Base-by-base conservation (phyloP, 2,888 invertebrate genomes). In the Zhengitettix transpicula region DNA sequence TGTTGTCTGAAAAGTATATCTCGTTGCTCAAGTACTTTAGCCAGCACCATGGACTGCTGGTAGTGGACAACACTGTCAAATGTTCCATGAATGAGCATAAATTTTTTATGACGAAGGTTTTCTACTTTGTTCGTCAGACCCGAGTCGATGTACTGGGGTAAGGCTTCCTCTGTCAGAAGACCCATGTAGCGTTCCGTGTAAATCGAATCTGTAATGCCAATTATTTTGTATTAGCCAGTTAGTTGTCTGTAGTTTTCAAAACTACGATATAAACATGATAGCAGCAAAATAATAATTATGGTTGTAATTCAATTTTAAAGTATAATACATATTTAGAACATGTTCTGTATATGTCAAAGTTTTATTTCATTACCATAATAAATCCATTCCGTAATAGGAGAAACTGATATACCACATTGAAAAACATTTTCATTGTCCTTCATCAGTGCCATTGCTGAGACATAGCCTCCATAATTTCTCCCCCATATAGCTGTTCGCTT, bases 121-220 rank as follows among this genome's bases (percentile, higher is more conserved):
- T 78, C 76, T 47, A 79, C 81, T 67, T 80, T 82, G 62, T 82
- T 82, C 40, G 89, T 80, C 9, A 96, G 78, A 63, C 91, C 87
- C 0, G 90, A 85, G 47, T 79, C 77, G 56, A 79, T 75, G 71
- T 96, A 96, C 41, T 87, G 89, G 42, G 71, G 69, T 16, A 77
- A 70, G 73, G 96, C 92, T 64, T 85, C 84, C 15, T 76, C 71
- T n/a, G 73, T 78, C 0, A 94, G 93, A 47, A 89, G 73, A 51
- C 91, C 90, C 97, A 98, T 95, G 71, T 93, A 98, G 28, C 97
- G 79, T 73, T 98, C 98, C 1, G 97, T 96, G 72, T 97, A 98
- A 66, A 95, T 91, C 1, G 97, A 91, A 77, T 98, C 96, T 97
- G 72, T 14, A 53, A 28, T 5, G 28, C 28, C 28, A 2, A 7